Evolutionary conservation across 2,797 vertebrate genomes (phyloP).

Genomic region (Lagorchestes hirsutus): DNA sequence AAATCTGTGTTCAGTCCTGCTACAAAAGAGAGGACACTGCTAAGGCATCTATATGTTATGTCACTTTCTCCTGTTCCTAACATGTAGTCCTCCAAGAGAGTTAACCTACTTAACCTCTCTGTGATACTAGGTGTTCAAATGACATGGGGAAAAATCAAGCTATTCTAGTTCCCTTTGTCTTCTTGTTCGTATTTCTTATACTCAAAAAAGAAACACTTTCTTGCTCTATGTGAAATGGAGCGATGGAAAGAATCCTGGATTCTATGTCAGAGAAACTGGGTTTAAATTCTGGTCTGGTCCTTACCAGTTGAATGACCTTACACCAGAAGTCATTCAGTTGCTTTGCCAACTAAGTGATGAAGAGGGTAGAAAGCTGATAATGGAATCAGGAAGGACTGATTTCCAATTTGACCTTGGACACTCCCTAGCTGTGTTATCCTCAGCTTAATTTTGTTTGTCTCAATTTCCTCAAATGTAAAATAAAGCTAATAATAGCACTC

Average conservation of each 20-base stretch:
- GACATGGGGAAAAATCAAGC: constrained; percentile 6
- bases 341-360: neutral
- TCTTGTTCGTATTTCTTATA: neutral
- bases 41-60: constrained; percentile 17
- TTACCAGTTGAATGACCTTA: neutral
- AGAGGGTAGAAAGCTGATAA: neutral
- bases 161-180: constrained; percentile 14
- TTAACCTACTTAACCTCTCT: constrained; percentile 41
- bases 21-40: constrained; percentile 37
- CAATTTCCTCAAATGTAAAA: neutral
- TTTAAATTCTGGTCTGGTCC: neutral
- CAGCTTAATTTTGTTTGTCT: neutral
- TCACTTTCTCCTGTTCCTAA: constrained; percentile 40
- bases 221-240: neutral
- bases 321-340: neutral
- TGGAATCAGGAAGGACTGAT: neutral
- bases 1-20: constrained; percentile 1
- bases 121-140: constrained; percentile 40
- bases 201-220: constrained; percentile 1
- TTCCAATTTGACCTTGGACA: neutral
- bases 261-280: neutral
- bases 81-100: constrained; percentile 16
- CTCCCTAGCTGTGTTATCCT: neutral
- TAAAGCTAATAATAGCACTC: neutral
- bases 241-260: neutral